Percentiles rank a stretch among this genome's conserved stretches.
phyloP scores from a whole-genome alignment of 2,113 vertebrate genomes.

The Plotosus lineatus region DNA sequence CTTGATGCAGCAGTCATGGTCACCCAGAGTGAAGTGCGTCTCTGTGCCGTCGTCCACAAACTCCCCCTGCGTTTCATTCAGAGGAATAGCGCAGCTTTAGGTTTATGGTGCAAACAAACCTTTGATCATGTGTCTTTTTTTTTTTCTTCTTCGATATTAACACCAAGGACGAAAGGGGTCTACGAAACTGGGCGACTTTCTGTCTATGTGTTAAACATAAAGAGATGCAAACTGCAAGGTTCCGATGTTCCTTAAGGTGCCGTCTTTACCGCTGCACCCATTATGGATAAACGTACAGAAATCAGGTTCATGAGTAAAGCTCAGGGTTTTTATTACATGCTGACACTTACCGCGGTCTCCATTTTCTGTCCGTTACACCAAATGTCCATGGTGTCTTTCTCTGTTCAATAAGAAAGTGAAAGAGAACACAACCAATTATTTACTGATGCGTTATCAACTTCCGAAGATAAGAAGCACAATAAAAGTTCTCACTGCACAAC shows the following conservation, averaged over 20 bases:
- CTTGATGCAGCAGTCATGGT: slow-evolving; percentile 92
- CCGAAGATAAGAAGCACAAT: neutral
- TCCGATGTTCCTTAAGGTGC: neutral
- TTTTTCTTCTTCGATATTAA: neutral
- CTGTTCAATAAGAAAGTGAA: slow-evolving; percentile 65
- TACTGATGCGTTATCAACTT: neutral
- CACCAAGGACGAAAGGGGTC: neutral
- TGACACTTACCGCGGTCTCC: slow-evolving; percentile 89
- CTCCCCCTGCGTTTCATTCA: slow-evolving; percentile 80
- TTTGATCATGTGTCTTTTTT: neutral
- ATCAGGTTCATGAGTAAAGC: neutral
- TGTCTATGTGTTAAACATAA: neutral
- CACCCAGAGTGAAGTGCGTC: slow-evolving; percentile 89
- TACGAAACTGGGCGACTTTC: neutral
- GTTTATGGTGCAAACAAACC: neutral
- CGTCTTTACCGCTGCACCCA: neutral
- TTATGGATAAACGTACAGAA: neutral
- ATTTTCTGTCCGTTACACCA: slow-evolving; percentile 96
- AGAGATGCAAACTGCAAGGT: neutral
- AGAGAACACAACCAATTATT: neutral
- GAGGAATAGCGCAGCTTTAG: neutral
- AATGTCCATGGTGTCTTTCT: slow-evolving; percentile 98
- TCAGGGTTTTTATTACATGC: neutral
- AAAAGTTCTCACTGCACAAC: neutral
- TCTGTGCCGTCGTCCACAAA: slow-evolving; percentile 98